Conservation (phyloP, 2,888 invertebrate species). For the Sicus ferrugineus region DNA sequence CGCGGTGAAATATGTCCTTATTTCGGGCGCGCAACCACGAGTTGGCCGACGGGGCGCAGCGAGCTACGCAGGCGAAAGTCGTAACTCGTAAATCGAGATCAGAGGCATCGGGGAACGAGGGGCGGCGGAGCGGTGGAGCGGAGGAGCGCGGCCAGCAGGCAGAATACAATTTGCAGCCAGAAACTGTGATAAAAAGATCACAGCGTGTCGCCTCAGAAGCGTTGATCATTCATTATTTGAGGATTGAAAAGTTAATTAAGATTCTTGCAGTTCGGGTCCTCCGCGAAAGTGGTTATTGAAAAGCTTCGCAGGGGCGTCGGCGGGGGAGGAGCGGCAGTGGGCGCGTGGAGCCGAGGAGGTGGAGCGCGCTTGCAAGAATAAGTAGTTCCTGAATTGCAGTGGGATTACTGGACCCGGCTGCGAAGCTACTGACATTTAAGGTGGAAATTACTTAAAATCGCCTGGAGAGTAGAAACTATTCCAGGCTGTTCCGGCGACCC, state of each 20-base stretch:
- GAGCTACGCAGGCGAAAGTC: constrained; percentile 34
- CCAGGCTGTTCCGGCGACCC: too few relatives aligned
- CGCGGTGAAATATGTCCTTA: constrained; percentile 58
- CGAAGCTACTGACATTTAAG: too few relatives aligned
- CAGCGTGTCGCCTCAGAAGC: constrained; percentile 63
- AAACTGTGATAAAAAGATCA: constrained; percentile 61
- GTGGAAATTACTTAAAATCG: too few relatives aligned
- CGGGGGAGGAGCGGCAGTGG: neutral
- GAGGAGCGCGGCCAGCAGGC: constrained; percentile 24
- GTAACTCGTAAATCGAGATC: constrained; percentile 33
- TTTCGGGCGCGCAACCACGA: constrained; percentile 46
- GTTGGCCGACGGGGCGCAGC: neutral
- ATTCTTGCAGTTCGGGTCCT: constrained; percentile 52
- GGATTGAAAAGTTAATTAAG: constrained; percentile 66
- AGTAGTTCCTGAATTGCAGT: neutral
- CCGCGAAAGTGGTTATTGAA: constrained; percentile 24
- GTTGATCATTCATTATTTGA: constrained; percentile 65
- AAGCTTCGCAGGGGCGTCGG: neutral
- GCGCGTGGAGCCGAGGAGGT: neutral
- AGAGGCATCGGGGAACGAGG: constrained; percentile 31
- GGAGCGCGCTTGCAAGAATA: neutral
- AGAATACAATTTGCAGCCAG: constrained; percentile 37
- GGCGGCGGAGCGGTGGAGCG: neutral
- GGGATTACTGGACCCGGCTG: too few relatives aligned
- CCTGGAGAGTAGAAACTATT: too few relatives aligned